Evolutionary conservation across 2,113 vertebrate species (phyloP), one percentile per base, ranked within the genome.

Genomic region (Bubalus kerabau): DNA sequence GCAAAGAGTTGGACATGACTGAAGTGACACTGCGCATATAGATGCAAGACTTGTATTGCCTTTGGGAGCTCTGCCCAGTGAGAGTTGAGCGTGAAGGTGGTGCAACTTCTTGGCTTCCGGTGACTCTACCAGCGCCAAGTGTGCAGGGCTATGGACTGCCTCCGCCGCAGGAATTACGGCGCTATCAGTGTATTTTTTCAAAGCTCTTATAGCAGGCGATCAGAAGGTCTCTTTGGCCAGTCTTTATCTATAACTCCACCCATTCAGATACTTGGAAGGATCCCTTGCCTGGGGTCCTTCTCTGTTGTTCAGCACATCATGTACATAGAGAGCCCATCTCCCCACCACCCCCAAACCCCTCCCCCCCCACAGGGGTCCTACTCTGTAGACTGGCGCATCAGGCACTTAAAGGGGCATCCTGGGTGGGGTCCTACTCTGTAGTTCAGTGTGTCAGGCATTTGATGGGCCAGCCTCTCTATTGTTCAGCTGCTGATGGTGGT

Each of bases 1-100:
- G 19, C 67, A 40, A 71, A 71, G 67, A 71, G 67, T 1, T 40
- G 67, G n/a, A 71, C n/a, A 23, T 12, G 67, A 71, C 9, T 71
- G 64, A 71, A 71, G n/a, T 0, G 0, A 40, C 19, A 23, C n/a
- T 23, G 67, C 0, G 1, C 67, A 11, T 36, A 40, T 1, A 71
- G 67, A 71, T 3, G n/a, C n/a, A 71, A 71, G n/a, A 36, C 64
- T 71, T 67, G 11, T 6, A 21, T 71, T 36, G 64, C 64, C 4
- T 71, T 40, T 71, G 19, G 19, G 19, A 71, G 67, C n/a, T 71
- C 67, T 40, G n/a, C 67, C n/a, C 67, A 71, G 67, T 40, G 10
- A 71, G 19, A 40, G 67, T 2, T 71, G n/a, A 71, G 19, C 0
- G 2, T 71, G 62, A 40, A 23, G n/a, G 5, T 71, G n/a, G n/a